These are phyloP conservation scores for Drosophila quadrilineata DNA, from an alignment of 1,140 invertebrate species.

Conservation along the genomic window DNA sequence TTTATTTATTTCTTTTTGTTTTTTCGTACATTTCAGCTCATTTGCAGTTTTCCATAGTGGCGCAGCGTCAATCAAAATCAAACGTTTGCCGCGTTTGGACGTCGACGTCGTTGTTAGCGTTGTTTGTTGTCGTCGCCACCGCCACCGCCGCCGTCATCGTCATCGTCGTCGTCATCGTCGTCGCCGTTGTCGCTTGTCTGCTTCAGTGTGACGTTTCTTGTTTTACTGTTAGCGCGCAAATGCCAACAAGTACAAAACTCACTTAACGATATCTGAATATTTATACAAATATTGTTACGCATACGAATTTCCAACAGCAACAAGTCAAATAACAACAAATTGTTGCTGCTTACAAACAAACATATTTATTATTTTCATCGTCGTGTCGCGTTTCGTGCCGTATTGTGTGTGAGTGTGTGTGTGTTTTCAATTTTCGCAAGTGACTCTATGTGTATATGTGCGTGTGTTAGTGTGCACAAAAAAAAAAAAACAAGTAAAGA, in stretches of 20 bases:
- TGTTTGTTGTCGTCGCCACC: background rate
- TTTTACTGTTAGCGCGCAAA: conserved; percentile 41
- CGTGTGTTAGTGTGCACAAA: conserved; percentile 23
- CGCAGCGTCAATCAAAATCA: conserved; percentile 58
- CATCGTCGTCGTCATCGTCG: conserved; percentile 3
- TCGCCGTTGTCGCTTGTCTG: conserved; percentile 1
- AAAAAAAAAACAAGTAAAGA: conserved; percentile 33
- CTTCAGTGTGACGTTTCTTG: conserved; percentile 15
- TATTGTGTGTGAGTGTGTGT: conserved; percentile 23
- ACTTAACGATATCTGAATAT: too few species aligned
- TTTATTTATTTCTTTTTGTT: conserved; percentile 14
- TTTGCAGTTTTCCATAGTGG: conserved; percentile 52
- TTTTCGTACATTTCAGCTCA: conserved; percentile 32
- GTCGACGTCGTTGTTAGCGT: conserved; percentile 13
- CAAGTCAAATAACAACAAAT: conserved; percentile 55
- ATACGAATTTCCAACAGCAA: conserved; percentile 26
- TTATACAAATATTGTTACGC: conserved; percentile 44
- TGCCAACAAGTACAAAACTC: conserved; percentile 28
- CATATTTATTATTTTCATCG: conserved; percentile 19
- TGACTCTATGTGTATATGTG: conserved; percentile 3
- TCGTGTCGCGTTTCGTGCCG: conserved; percentile 9
- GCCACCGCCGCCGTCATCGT: background rate
- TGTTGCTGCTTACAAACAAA: conserved; percentile 26
- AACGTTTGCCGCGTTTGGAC: conserved; percentile 56
- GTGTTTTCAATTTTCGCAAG: too few species aligned